Conservation (phyloP, 2,797 vertebrate species). For the Taeniopygia guttata region DNA sequence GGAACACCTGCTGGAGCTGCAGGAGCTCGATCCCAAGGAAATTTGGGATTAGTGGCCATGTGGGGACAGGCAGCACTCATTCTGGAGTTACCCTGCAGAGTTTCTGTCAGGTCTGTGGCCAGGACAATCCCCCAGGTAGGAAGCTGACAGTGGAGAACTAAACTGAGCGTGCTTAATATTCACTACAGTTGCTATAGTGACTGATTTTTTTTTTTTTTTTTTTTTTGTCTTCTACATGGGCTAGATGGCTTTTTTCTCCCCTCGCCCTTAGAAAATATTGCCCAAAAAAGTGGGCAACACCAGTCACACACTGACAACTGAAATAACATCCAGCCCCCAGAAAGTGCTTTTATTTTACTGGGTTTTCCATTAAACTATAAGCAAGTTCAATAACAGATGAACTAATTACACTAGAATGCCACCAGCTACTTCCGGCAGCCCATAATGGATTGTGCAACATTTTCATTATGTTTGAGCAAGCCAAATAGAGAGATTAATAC, state of each 20-base stretch:
- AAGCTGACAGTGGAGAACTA: not conserved
- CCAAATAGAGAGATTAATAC: not conserved
- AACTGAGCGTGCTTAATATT: not conserved
- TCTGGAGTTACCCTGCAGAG: not conserved
- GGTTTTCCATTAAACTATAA: not conserved
- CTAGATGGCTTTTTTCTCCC: not conserved
- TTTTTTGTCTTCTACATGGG: not conserved
- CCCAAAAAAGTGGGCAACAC: not conserved
- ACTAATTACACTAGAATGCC: not conserved
- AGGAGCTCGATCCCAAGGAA: not conserved
- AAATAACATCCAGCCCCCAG: not conserved
- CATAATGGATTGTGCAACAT: not conserved
- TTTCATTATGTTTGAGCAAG: not conserved
- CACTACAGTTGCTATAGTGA: not conserved
- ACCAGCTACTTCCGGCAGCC: not conserved
- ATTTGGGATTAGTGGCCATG: fast-evolving
- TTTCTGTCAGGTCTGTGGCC: not conserved
- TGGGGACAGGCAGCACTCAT: not conserved
- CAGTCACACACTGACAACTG: not conserved
- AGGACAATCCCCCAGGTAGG: not conserved
- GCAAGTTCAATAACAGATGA: not conserved
- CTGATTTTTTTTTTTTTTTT: not conserved
- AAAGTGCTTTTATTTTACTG: not conserved
- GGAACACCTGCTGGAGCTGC: not conserved
- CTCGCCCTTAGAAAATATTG: not conserved